Base-by-base conservation (phyloP, 2,888 invertebrate genomes). In the Lymantria dispar region DNA sequence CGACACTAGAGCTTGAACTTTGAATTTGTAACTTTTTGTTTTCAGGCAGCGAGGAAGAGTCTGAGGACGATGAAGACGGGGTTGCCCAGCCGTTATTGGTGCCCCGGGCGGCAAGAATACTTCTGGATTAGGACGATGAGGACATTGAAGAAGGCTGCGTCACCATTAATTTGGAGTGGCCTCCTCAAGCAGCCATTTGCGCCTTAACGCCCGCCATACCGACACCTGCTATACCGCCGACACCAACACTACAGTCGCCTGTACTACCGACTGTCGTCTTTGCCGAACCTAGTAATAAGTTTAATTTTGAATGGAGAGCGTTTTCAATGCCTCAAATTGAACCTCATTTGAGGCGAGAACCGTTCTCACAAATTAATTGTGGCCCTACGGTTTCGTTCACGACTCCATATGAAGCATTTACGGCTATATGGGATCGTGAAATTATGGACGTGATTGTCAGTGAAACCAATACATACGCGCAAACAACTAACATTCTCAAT, bases 361-460 rank as follows among this genome's bases (percentile, higher is more conserved):
- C 38, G 12, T 38, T 38, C 38, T 38, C 38, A 3, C n/a, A 44
- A 47, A 42, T 62, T 62, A 59, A 64, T 48, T 47, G 43, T 40
- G 64, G 68, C 46, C 64, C 66, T 1, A 62, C 60, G 9, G 39
- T 43, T 51, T 45, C 55, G n/a, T 38, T 38, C n/a, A 12, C 38
- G 37, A 31, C 8, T 45, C 22, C 43, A 56, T 46, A 8, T 50
- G 29, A 49, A 56, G 44, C 56, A 53, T 30, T 48, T 43, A 3
- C 52, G 52, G 44, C 45, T 56, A 15, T 43, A 31, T 48, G n/a
- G 13, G 38, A 41, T 36, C 37, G 36, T 30, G 12, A 43, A 33
- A 31, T 43, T 8, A 43, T 43, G 43, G 43, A 43, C 13, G 12
- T 31, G 13, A 43, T 43, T 13, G 13, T 31, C 10, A 3, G 2